Evolutionary conservation across 2,113 vertebrate genomes (phyloP).

Genomic region (Melanocharis versteri): DNA sequence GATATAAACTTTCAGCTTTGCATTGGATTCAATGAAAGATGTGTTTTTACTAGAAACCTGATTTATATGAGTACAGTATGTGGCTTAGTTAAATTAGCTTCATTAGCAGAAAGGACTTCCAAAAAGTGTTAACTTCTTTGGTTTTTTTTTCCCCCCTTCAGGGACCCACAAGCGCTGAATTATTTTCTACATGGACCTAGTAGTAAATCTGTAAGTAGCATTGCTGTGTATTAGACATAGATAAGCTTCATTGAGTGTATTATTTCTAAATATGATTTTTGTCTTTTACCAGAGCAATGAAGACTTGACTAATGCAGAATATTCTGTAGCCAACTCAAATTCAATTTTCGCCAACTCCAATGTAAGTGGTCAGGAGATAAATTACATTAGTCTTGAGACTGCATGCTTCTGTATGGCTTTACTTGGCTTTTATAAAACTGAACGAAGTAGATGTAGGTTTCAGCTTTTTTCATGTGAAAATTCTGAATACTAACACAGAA

Average conservation of each 20-base stretch:
- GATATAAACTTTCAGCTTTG: neutral
- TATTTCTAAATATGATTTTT: conserved; percentile 36
- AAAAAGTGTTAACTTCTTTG: neutral
- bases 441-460: neutral
- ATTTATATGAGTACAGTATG: neutral
- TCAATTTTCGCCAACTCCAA: conserved; percentile 87
- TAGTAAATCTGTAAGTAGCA: conserved; percentile 91
- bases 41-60: neutral
- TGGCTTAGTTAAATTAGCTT: neutral
- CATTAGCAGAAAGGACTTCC: neutral
- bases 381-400: neutral
- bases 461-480: neutral
- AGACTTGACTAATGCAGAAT: conserved; percentile 89
- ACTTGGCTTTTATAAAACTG: neutral
- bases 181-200: conserved; percentile 95
- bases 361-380: conserved; percentile 75
- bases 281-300: conserved; percentile 78
- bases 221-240: neutral
- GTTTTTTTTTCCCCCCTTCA: conserved; percentile 51
- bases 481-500: neutral
- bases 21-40: neutral
- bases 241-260: neutral
- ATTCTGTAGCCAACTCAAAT: conserved; percentile 88
- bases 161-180: conserved; percentile 95
- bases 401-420: neutral